Evolutionary conservation across 2,888 invertebrate genomes (phyloP).

Genomic region (Arge pagana): DNA sequence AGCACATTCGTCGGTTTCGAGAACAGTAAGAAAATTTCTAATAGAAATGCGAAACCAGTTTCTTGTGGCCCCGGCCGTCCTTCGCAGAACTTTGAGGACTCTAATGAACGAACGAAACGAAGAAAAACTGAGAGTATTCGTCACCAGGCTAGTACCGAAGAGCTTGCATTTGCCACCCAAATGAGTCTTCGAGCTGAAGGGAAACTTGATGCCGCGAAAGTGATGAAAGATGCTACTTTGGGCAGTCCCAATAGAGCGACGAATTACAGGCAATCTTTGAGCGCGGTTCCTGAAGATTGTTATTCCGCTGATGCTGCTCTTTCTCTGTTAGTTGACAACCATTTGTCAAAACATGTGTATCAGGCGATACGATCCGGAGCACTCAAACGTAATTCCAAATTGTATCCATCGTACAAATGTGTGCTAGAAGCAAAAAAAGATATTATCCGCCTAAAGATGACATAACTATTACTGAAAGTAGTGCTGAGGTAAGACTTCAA

Average conservation of each 20-base stretch:
- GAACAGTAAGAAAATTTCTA: conserved; percentile 1
- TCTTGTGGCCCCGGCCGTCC: neutral
- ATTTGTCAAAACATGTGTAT: conserved; percentile 10
- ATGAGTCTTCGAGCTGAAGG: conserved; percentile 6
- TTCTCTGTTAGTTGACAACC: conserved; percentile 16
- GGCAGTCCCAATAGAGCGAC: neutral
- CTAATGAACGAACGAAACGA: conserved; percentile 15
- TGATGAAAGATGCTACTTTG: neutral
- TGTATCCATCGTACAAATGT: conserved; percentile 6
- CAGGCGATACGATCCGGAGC: conserved; percentile 12
- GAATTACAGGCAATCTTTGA: no score
- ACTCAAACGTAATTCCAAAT: conserved; percentile 12
- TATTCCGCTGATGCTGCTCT: conserved; percentile 18
- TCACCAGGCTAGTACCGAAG: conserved; percentile 18
- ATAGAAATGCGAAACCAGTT: neutral
- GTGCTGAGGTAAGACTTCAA: no score
- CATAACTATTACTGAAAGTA: no score
- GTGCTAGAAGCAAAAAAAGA: neutral
- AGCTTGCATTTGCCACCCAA: conserved; percentile 18
- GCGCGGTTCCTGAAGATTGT: conserved; percentile 11
- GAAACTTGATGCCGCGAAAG: conserved; percentile 1
- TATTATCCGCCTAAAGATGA: no score
- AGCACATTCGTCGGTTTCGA: neutral
- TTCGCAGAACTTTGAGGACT: conserved; percentile 22
- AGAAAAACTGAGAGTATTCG: conserved; percentile 19